Evolutionary conservation across 2,888 invertebrate species (phyloP).

Genomic region (Acrobasis suavella): DNA sequence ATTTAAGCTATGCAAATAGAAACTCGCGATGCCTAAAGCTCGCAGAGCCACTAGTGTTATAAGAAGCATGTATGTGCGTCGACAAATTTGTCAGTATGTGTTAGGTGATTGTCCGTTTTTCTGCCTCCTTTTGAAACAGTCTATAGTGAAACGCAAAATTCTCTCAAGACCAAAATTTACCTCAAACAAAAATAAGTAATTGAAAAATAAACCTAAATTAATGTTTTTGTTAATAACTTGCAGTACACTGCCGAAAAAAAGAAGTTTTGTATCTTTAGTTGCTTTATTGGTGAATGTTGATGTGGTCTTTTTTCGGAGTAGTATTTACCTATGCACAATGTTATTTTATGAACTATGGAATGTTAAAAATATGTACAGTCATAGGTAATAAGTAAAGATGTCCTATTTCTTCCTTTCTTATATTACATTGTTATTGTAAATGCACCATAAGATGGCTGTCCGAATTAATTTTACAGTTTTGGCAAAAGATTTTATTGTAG

Average conservation of each 20-base stretch:
- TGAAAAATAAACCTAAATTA: background rate
- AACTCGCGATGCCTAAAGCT: no score
- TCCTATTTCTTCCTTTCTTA: background rate
- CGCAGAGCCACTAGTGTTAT: no score
- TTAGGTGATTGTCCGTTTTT: background rate
- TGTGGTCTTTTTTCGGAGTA: background rate
- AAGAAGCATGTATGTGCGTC: no score
- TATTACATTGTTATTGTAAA: background rate
- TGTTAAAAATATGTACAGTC: background rate
- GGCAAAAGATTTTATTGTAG: conserved; percentile 16
- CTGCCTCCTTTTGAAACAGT: background rate
- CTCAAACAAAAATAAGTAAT: background rate
- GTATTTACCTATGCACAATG: background rate
- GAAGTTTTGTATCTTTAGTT: background rate
- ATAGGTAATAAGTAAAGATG: background rate
- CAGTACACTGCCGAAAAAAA: background rate
- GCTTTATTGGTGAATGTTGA: background rate
- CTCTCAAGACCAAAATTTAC: conserved; percentile 1
- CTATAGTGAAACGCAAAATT: background rate
- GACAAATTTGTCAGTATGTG: no score
- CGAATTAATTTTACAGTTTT: conserved; percentile 9
- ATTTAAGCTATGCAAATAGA: no score
- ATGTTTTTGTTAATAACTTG: background rate
- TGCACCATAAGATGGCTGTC: background rate
- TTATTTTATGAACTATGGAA: background rate